phyloP scores from a whole-genome alignment of 2,113 vertebrate species.

The Salvelinus fontinalis region DNA sequence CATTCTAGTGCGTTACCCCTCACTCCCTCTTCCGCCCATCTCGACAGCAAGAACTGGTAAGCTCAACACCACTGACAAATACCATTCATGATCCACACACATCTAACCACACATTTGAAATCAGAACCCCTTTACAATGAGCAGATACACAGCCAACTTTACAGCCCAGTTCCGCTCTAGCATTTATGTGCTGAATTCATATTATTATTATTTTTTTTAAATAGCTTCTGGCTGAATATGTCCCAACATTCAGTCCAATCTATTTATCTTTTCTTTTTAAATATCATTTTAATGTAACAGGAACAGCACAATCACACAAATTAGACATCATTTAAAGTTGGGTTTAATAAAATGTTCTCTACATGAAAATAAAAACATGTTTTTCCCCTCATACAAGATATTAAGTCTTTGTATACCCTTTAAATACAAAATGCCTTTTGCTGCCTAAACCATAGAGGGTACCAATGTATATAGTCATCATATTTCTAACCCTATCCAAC shows the following conservation, averaged over 20 bases:
- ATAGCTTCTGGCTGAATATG: slow-evolving; percentile 1
- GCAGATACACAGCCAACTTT: slow-evolving; percentile 12
- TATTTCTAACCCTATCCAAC: slow-evolving; percentile 25
- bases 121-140: slow-evolving; percentile 11
- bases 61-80: too few relatives aligned
- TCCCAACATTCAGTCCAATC: slow-evolving; percentile 43
- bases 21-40: background rate
- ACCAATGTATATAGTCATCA: slow-evolving; percentile 25
- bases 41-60: background rate
- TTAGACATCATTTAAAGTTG: slow-evolving; percentile 63
- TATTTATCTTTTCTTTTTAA: slow-evolving; percentile 55
- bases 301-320: slow-evolving; percentile 74
- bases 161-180: slow-evolving; percentile 1
- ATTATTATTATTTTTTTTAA: slow-evolving; percentile 15
- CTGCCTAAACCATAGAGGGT: slow-evolving; percentile 32
- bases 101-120: background rate
- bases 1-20: background rate
- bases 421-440: slow-evolving; percentile 27
- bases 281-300: slow-evolving; percentile 72
- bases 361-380: slow-evolving; percentile 56
- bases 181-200: slow-evolving; percentile 9
- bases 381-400: slow-evolving; percentile 45
- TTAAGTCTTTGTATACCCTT: slow-evolving; percentile 29
- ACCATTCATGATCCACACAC: background rate
- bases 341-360: slow-evolving; percentile 59